Evolutionary conservation across 1,140 invertebrate genomes (phyloP), one percentile per base, ranked within the genome.

Genomic region (Halictus rubicundus): DNA sequence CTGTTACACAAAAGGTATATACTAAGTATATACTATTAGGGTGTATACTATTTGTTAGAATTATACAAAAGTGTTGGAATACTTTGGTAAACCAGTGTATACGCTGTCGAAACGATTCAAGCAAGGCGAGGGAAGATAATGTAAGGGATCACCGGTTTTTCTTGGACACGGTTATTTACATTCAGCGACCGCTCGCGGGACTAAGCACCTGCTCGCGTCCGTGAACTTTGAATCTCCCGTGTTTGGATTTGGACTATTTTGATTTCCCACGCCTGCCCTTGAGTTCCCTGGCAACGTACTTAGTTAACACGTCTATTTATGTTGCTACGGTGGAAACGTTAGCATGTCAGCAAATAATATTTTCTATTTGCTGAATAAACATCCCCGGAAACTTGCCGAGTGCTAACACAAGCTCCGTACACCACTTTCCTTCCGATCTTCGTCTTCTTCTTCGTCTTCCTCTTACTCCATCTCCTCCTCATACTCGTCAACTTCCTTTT

Each of bases 351-450:
- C 68, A 32, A 49, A 27, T 69, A 54, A 69, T 54, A 52, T 69
- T 54, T 69, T 54, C 60, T 57, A 63, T 19, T 27, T 37, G 14
- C 60, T 16, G 27, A 63, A 63, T 27, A 63, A 63, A 63, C 27
- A 37, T 16, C 4, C 27, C 25, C 60, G 27, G 27, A 37, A 66
- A 49, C n/a, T 66, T 49, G 39, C n/a, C n/a, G 64, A 46, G 64
- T 23, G 64, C 39, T 25, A 25, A 66, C 64, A 49, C 37, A 32
- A 2, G 52, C 25, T 69, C 49, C n/a, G 60, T 54, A 14, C 78
- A 32, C n/a, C 80, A 54, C 73, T 63, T 80, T 77, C 78, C 63
- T 69, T 76, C 54, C 49, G 27, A 14, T 39, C 57, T 57, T 57
- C 37, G 54, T 46, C 49, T 42, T 46, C 21, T 46, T 63, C 57